These are phyloP conservation scores for Calephelis nemesis DNA, from an alignment of 1,140 invertebrate genomes.

Conservation along the genomic window DNA sequence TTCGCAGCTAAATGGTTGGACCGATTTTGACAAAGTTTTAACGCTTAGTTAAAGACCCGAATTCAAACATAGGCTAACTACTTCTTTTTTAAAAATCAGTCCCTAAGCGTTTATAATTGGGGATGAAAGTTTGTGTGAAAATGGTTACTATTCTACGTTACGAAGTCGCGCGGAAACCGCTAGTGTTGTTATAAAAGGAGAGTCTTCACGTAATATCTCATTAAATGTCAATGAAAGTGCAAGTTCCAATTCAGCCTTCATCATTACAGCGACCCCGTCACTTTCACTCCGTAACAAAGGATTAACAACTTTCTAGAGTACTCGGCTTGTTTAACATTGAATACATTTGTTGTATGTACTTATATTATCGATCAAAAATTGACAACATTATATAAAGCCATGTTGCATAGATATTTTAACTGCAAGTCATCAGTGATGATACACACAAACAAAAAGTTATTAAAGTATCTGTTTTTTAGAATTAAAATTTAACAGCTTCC, in stretches of 20 bases:
- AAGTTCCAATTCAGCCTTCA: conserved; percentile 37
- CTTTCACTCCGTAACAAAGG: conserved; percentile 66
- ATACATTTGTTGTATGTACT: conserved; percentile 38
- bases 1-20: too few species aligned
- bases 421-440: background rate
- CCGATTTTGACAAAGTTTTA: too few species aligned
- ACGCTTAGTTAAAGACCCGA: too few species aligned
- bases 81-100: too few species aligned
- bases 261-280: conserved; percentile 38
- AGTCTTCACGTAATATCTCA: conserved; percentile 18
- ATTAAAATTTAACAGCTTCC: background rate
- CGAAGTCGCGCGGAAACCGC: background rate
- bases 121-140: too few species aligned
- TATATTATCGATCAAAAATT: background rate
- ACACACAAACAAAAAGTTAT: too few species aligned
- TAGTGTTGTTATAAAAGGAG: background rate
- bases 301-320: conserved; percentile 54
- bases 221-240: conserved; percentile 48
- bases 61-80: too few species aligned
- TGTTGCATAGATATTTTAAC: background rate
- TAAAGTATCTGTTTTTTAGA: conserved; percentile 1
- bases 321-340: conserved; percentile 46
- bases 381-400: background rate
- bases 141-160: too few species aligned
- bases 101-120: too few species aligned